A percentile compares a stretch with the other conserved stretches of the same genome.
phyloP scores from a whole-genome alignment of 1,140 invertebrate species.

The Listronotus bonariensis region DNA sequence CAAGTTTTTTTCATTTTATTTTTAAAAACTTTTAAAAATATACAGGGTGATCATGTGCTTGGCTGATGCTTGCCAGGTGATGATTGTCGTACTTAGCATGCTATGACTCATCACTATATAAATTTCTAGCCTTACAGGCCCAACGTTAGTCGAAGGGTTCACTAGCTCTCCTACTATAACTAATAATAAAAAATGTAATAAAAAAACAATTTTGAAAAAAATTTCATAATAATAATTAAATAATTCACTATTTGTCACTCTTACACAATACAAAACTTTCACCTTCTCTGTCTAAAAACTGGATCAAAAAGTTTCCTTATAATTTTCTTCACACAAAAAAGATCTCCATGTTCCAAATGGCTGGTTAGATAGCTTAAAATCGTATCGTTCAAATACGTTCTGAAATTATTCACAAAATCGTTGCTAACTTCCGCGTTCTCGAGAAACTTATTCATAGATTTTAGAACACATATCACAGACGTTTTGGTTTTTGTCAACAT shows the following conservation, averaged over 20 bases:
- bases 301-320: conserved; percentile 39
- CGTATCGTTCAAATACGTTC: conserved; percentile 37
- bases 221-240: too few species aligned
- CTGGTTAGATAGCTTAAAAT: conserved; percentile 40
- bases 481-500: conserved; percentile 42
- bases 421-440: conserved; percentile 38
- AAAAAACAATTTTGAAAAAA: not conserved
- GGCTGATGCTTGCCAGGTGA: too few species aligned
- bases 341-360: conserved; percentile 37
- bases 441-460: conserved; percentile 41
- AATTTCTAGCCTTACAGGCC: too few species aligned
- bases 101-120: too few species aligned
- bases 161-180: too few species aligned
- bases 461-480: conserved; percentile 45
- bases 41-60: too few species aligned
- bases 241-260: not conserved
- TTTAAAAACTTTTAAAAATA: too few species aligned
- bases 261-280: conserved; percentile 29
- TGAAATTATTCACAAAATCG: conserved; percentile 41
- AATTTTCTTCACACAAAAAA: conserved; percentile 40
- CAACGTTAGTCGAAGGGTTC: too few species aligned
- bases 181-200: not conserved
- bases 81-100: too few species aligned
- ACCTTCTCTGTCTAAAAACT: conserved; percentile 30
- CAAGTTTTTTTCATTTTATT: too few species aligned